These are phyloP conservation scores for Loxodonta africana DNA, from an alignment of 2,113 vertebrate genomes.

Conservation along the genomic window DNA sequence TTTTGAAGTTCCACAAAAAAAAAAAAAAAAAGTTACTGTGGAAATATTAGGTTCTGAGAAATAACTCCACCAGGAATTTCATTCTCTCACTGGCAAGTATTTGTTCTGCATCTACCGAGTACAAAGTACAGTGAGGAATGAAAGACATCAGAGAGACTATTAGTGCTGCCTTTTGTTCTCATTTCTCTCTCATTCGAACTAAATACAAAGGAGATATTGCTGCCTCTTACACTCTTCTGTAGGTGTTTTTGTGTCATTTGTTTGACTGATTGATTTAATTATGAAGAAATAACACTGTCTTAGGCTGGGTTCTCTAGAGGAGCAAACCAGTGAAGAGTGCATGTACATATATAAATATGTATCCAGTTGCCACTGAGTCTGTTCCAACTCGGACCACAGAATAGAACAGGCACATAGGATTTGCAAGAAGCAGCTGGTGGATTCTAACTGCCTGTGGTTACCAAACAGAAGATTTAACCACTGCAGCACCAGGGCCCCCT, in stretches of 20 bases:
- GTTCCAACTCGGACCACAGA: no score
- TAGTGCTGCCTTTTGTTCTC: neutral
- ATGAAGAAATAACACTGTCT: neutral
- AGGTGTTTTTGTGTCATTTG: no score
- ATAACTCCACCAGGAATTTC: neutral
- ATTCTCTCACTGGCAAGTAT: neutral
- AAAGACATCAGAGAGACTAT: neutral
- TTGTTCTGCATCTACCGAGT: neutral
- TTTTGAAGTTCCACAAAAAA: neutral
- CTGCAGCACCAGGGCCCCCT: neutral
- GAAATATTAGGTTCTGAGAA: neutral
- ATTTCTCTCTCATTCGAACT: neutral
- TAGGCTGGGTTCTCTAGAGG: no score
- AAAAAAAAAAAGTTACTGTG: neutral
- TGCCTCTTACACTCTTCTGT: neutral
- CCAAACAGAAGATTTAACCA: no score
- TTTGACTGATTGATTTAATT: neutral
- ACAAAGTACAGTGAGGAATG: neutral
- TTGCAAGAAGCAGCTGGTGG: no score
- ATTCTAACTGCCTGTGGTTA: no score
- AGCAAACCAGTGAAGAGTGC: no score
- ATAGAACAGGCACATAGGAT: no score
- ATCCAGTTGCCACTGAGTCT: no score
- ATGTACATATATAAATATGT: no score
- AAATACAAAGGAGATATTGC: neutral